Conservation (phyloP, 2,113 vertebrate genomes). For the Acanthisitta chloris region DNA sequence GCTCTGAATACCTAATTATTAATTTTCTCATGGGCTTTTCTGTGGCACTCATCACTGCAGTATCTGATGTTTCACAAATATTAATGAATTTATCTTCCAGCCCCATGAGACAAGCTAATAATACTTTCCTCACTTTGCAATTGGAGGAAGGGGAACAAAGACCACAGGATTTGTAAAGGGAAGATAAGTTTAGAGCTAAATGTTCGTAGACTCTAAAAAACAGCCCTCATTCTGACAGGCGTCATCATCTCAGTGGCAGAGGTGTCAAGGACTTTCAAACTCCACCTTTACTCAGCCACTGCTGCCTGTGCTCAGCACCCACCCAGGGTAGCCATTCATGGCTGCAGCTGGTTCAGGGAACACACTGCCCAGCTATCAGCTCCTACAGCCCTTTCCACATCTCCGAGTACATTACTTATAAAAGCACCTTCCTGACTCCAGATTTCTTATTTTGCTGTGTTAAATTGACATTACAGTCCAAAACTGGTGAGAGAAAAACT, state of each 20-base stretch:
- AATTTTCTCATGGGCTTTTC: conserved; percentile 15
- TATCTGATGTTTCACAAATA: conserved; percentile 2
- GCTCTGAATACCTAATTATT: conserved; percentile 33
- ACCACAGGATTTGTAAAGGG: background rate
- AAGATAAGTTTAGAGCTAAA: background rate
- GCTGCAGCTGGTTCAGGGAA: rapidly evolving
- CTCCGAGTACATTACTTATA: background rate
- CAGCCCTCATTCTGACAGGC: background rate
- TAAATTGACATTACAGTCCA: background rate
- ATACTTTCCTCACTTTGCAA: background rate
- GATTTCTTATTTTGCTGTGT: background rate
- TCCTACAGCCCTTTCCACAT: background rate
- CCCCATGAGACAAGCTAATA: background rate
- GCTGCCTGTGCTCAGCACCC: background rate
- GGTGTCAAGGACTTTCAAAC: background rate
- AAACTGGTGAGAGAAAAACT: background rate
- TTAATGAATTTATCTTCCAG: conserved; percentile 17
- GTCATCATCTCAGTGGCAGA: background rate
- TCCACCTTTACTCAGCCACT: background rate
- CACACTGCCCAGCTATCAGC: background rate
- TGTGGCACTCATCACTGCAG: background rate
- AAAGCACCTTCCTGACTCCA: background rate
- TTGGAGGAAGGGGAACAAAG: background rate
- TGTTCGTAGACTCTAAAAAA: background rate
- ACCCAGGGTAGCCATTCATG: background rate